Evolutionary conservation across 2,113 vertebrate genomes (phyloP), one percentile per base, ranked within the genome.

Genomic region (Anguilla rostrata): DNA sequence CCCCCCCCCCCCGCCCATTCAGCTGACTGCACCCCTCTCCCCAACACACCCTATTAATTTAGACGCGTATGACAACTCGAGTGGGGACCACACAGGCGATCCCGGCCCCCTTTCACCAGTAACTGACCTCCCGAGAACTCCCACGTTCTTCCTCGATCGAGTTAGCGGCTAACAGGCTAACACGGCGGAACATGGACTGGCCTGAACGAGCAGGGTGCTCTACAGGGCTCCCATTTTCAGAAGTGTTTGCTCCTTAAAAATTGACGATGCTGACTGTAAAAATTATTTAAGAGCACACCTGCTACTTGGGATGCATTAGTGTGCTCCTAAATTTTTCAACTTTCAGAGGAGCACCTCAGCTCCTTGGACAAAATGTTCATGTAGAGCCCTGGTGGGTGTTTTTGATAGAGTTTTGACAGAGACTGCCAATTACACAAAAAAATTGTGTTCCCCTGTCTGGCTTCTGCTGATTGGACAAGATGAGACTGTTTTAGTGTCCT

Each of bases 81-180:
- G 71, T 29, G n/a, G 71, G 60, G 71, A 75, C 71, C 71, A 75
- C 71, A 75, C 71, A 75, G 26, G 29, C 9, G 71, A 75, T 2
- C 12, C 2, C 26, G 12, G 71, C 11, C 71, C 20, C 26, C 20
- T 83, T 46, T 46, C 34, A 29, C 34, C 29, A 15, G n/a, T 0
- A 6, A 60, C 29, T 39, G 41, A 83, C 81, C n/a, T 43, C 82
- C 29, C 56, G 63, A n/a, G 56, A 43, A 49, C 85, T 86, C 22
- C 71, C 9, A 6, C 22, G 83, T 83, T 78, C n/a, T 83, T 75
- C 81, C 85, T 83, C 16, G 60, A 83, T 83, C 80, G 78, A 29
- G 85, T 86, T 83, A 86, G 83, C 82, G 71, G 81, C 60, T 81
- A 39, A 83, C 85, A 71, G 57, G 79, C 39, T 34, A 8, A 8